Conservation (phyloP, 2,888 invertebrate genomes). For the Cloeon dipterum region DNA sequence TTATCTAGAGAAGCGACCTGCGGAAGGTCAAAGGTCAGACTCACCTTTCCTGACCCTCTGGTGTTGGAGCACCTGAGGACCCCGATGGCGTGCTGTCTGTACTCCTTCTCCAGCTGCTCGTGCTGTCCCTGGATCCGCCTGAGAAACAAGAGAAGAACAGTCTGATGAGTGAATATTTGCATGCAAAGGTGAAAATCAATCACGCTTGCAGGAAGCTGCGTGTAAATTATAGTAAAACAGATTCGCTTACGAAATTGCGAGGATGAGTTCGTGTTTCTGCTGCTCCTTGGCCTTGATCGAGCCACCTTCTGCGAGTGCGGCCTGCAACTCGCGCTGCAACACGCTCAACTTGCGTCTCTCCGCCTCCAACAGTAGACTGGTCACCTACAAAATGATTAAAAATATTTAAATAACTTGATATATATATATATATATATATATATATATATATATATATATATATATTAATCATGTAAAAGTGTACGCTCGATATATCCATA, state of each 20-base stretch:
- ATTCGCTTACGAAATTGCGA: constrained; percentile 35
- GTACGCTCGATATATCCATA: too few species aligned
- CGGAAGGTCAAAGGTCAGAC: constrained; percentile 9
- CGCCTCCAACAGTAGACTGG: constrained; percentile 39
- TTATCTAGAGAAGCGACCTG: too few species aligned
- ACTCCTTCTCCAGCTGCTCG: constrained; percentile 42
- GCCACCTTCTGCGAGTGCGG: constrained; percentile 33
- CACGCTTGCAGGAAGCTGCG: too few species aligned
- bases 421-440: too few species aligned
- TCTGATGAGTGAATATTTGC: too few species aligned
- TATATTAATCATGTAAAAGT: too few species aligned
- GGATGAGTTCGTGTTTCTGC: constrained; percentile 35
- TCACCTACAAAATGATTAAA: constrained; percentile 32
- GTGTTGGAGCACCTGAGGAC: constrained; percentile 34
- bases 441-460: too few species aligned
- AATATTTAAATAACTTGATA: too few species aligned
- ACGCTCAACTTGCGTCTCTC: constrained; percentile 39
- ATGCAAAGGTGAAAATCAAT: too few species aligned
- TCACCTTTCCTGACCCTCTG: constrained; percentile 35
- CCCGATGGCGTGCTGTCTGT: constrained; percentile 37
- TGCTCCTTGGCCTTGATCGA: constrained; percentile 39
- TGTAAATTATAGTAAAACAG: too few species aligned
- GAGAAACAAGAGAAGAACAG: too few species aligned
- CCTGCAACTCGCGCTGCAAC: constrained; percentile 37
- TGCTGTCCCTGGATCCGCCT: constrained; percentile 46